Base-by-base conservation (phyloP, 2,797 vertebrate species). In the Hypotaenidia okinawae region DNA sequence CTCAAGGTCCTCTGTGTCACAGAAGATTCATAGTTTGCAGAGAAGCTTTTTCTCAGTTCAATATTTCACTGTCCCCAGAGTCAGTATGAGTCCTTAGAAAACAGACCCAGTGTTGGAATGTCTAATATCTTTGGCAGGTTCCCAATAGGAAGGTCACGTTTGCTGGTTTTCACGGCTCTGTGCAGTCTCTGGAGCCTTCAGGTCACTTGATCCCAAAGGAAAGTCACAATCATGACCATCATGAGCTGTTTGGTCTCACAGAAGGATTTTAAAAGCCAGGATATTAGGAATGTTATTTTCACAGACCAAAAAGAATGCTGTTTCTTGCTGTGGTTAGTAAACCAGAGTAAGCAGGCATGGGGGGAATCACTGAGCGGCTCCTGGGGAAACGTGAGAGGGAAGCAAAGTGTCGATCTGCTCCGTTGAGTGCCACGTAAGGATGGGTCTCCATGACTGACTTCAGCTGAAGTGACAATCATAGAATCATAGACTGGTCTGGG, bases 101-200 rank as follows among this genome's bases (percentile, higher is more conserved):
- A 80, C 47, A 78, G 62, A 85, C 13, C n/a, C 61, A 55, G 4
- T 7, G 13, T 43, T 37, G 74, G 55, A 85, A 72, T 7, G 1
- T 69, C 87, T 52, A 57, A 54, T n/a, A 25, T 3, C 14, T 61
- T 61, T 94, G 89, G 87, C 94, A 84, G 30, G 45, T 67, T 72
- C 76, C 92, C 93, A 95, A 22, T 2, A 77, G 75, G 51, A 91
- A 95, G 73, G 66, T 80, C 81, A 89, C 62, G 33, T 25, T 10
- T 87, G n/a, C 70, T 79, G 57, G 16, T 45, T 76, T 95, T 86
- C 52, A 39, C 77, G 76, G 47, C 68, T 90, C 55, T 81, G 27
- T 69, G 61, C 76, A 83, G 37, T 84, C 87, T 28, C 77, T n/a
- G 32, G 41, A 33, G 69, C 73, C 66, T 75, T 66, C 47, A 33